Conservation (phyloP, 2,888 invertebrate species). For the Epinotia demarniana region DNA sequence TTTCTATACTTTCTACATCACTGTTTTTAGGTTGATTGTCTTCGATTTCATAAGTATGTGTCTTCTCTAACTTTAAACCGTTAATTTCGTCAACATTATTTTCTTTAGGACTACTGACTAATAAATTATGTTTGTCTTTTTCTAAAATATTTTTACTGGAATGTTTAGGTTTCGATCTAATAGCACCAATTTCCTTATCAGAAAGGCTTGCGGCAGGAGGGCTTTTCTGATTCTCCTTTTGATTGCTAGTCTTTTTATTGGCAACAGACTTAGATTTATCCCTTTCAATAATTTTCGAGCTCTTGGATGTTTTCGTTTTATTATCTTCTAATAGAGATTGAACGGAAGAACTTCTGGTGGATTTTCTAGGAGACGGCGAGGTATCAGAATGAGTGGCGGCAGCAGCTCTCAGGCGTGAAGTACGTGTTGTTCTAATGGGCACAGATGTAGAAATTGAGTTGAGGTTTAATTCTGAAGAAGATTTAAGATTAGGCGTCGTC, state of each 20-base stretch:
- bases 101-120: conserved; percentile 74
- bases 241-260: conserved; percentile 68
- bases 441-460: conserved; percentile 76
- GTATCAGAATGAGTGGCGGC: conserved; percentile 76
- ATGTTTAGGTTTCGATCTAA: conserved; percentile 81
- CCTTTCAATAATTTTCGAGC: conserved; percentile 75
- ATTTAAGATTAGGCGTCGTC: conserved; percentile 70
- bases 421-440: conserved; percentile 88
- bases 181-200: conserved; percentile 81
- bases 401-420: conserved; percentile 89
- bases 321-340: conserved; percentile 73
- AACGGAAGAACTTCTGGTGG: conserved; percentile 76
- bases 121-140: conserved; percentile 79
- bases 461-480: conserved; percentile 79
- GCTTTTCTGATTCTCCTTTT: conserved; percentile 74
- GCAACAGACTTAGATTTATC: conserved; percentile 65
- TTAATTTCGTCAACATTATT: conserved; percentile 67
- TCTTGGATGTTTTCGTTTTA: conserved; percentile 68
- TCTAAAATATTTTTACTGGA: conserved; percentile 81
- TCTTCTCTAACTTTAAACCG: conserved; percentile 63
- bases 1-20: conserved; percentile 52
- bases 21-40: conserved; percentile 55
- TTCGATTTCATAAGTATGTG: conserved; percentile 58
- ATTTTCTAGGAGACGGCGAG: conserved; percentile 66
- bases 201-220: conserved; percentile 60